Percentiles rank a stretch among this genome's conserved stretches.
phyloP scores from a whole-genome alignment of 2,888 invertebrate genomes.

The Ophion ventricosus region DNA sequence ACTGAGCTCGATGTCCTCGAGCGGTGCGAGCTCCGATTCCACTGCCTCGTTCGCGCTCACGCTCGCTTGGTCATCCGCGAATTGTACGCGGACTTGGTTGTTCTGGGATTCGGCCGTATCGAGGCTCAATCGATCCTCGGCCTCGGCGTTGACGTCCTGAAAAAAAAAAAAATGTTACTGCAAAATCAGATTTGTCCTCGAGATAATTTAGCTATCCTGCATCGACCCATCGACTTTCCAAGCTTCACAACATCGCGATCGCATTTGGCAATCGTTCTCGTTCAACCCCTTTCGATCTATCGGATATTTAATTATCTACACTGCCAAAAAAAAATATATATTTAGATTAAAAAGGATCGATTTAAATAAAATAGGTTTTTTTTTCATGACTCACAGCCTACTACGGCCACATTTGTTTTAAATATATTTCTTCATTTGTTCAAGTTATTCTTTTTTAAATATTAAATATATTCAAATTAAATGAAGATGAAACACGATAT shows the following conservation, averaged over 20 bases:
- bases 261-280: too few species aligned
- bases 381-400: too few species aligned
- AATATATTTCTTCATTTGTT: too few species aligned
- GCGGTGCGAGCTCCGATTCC: constrained; percentile 88
- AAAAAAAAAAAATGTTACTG: constrained; percentile 59
- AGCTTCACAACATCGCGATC: background rate
- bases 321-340: too few species aligned
- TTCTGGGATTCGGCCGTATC: constrained; percentile 86
- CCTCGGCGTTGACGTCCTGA: constrained; percentile 80
- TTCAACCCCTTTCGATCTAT: too few species aligned
- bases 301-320: too few species aligned
- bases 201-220: background rate
- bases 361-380: too few species aligned
- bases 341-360: too few species aligned
- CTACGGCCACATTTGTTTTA: too few species aligned
- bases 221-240: background rate
- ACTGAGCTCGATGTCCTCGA: constrained; percentile 89
- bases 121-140: constrained; percentile 81
- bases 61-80: constrained; percentile 85
- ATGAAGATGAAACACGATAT: too few species aligned
- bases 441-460: too few species aligned
- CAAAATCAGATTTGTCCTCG: background rate
- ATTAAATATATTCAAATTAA: too few species aligned
- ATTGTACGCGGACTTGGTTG: constrained; percentile 87
- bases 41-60: constrained; percentile 85